Conservation (phyloP, 2,113 vertebrate genomes). For the Thryonomys swinderianus region DNA sequence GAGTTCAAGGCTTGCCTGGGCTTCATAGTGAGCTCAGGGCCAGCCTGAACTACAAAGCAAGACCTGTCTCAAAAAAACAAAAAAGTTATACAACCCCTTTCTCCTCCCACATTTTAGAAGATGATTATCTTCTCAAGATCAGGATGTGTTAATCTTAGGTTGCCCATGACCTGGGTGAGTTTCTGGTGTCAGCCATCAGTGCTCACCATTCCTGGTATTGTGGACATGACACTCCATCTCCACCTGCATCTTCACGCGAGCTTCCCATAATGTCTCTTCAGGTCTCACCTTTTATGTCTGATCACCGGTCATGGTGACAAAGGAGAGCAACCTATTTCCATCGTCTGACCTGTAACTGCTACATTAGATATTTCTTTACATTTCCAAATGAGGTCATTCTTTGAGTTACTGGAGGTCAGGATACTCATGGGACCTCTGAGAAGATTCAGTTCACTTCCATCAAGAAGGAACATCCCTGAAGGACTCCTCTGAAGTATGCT, state of each 20-base stretch:
- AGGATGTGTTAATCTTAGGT: neutral
- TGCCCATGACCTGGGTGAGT: neutral
- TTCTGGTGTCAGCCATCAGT: neutral
- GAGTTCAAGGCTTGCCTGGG: too few species aligned
- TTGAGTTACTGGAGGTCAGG: neutral
- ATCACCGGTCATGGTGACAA: neutral
- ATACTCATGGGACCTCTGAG: neutral
- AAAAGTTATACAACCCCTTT: neutral
- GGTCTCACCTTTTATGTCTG: neutral
- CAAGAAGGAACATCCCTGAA: neutral
- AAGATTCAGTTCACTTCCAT: neutral
- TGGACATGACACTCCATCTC: neutral
- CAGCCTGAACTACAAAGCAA: too few species aligned
- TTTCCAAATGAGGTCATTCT: neutral
- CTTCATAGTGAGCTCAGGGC: too few species aligned
- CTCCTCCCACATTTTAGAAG: neutral
- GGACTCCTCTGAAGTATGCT: neutral
- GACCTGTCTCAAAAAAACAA: too few species aligned
- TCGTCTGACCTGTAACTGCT: neutral
- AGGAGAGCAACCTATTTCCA: accelerated
- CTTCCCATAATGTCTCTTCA: too few species aligned
- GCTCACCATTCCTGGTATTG: neutral
- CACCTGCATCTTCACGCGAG: accelerated
- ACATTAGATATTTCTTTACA: neutral
- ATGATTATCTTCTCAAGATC: neutral